phyloP scores from a whole-genome alignment of 1,140 invertebrate species.

The Pogonomyrmex californicus region DNA sequence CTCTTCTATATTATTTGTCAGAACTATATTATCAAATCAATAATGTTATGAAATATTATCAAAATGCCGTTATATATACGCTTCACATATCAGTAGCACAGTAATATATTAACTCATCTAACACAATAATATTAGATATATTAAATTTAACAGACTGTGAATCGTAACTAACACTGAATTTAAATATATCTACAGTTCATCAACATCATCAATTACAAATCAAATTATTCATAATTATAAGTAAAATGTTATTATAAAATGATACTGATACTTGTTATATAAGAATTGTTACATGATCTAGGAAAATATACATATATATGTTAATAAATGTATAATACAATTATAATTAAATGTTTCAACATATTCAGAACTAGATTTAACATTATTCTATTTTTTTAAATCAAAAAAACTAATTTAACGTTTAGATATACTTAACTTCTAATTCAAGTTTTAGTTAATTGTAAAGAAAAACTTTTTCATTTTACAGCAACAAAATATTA shows the following conservation, averaged over 20 bases:
- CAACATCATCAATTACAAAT: background rate
- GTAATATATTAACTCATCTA: conserved; percentile 12
- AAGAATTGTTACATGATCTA: background rate
- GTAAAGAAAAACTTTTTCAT: background rate
- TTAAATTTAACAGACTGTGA: conserved; percentile 26
- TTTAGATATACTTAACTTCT: background rate
- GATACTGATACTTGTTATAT: conserved; percentile 18
- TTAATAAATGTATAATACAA: background rate
- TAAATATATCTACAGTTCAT: conserved; percentile 17
- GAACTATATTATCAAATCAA: background rate
- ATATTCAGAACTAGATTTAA: background rate
- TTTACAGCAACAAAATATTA: background rate
- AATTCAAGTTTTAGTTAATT: background rate
- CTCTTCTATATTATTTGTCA: background rate
- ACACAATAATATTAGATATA: conserved; percentile 22
- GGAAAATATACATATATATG: background rate
- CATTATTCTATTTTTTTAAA: background rate
- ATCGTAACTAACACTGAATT: conserved; percentile 25
- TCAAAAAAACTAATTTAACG: background rate
- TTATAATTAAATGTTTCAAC: conserved; percentile 8
- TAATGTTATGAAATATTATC: background rate
- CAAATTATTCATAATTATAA: background rate
- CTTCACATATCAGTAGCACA: background rate
- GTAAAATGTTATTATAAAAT: conserved; percentile 21
- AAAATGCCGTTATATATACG: background rate